Evolutionary conservation across 2,113 vertebrate genomes (phyloP).

Genomic region (Parotia lawesii): DNA sequence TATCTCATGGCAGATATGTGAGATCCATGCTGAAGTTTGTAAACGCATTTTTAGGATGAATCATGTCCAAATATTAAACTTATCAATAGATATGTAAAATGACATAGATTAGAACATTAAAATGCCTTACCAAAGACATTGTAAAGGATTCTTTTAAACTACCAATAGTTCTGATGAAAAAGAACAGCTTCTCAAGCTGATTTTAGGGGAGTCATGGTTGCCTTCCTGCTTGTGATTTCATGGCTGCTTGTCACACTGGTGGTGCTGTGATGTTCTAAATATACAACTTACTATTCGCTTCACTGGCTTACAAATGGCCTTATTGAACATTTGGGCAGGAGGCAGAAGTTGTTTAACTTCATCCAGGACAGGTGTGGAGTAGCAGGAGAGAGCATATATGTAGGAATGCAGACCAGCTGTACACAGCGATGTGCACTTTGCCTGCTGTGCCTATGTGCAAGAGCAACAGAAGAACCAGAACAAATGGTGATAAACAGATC

Average conservation of each 20-base stretch:
- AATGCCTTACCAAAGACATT: not conserved
- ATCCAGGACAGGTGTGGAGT: not conserved
- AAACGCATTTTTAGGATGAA: not conserved
- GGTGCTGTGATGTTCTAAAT: not conserved
- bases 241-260: not conserved
- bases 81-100: not conserved
- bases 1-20: not conserved
- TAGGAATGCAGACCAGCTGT: not conserved
- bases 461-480: not conserved
- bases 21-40: not conserved
- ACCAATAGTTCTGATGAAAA: not conserved
- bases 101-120: not conserved
- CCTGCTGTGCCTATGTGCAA: not conserved
- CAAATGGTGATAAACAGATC: not conserved
- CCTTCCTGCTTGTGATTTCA: not conserved
- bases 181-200: not conserved
- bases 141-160: not conserved
- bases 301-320: not conserved
- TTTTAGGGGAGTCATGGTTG: not conserved
- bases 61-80: not conserved
- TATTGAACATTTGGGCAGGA: not conserved
- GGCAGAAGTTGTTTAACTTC: not conserved
- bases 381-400: not conserved
- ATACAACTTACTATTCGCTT: not conserved
- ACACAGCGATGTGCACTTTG: accelerated